Evolutionary conservation across 1,140 invertebrate genomes (phyloP).

Genomic region (Heliconius himera): DNA sequence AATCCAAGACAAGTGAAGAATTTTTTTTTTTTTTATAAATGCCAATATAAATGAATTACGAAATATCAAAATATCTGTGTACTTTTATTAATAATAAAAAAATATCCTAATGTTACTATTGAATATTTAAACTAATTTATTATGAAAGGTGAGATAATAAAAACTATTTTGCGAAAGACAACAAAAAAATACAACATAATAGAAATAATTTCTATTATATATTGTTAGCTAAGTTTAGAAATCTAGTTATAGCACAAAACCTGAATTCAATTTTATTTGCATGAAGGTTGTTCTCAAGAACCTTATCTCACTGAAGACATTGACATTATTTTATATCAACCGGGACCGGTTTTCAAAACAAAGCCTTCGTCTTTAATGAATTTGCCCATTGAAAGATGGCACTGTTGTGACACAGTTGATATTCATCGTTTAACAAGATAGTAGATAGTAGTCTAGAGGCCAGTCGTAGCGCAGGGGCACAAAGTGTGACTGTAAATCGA

Average conservation of each 20-base stretch:
- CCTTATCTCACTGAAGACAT: neutral
- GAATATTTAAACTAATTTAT: neutral
- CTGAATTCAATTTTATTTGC: conserved; percentile 1
- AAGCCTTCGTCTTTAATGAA: neutral
- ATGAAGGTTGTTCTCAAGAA: conserved; percentile 6
- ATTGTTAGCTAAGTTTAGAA: conserved; percentile 3
- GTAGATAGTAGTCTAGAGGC: too few relatives aligned
- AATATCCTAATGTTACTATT: neutral
- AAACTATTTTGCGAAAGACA: neutral
- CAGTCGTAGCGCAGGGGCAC: too few relatives aligned
- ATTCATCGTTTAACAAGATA: too few relatives aligned
- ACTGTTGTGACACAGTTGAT: neutral
- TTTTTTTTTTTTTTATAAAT: too few relatives aligned
- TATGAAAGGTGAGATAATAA: neutral
- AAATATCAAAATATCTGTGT: neutral
- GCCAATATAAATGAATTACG: neutral
- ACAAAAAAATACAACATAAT: neutral
- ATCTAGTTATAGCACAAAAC: conserved; percentile 3
- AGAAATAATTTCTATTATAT: neutral
- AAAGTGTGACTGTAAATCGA: too few relatives aligned
- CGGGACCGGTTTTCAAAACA: neutral
- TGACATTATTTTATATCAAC: neutral
- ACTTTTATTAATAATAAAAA: too few relatives aligned
- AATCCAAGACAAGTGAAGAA: too few relatives aligned
- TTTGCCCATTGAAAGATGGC: neutral